Base-by-base conservation (phyloP, 2,113 vertebrate genomes). In the Podocnemis expansa region DNA sequence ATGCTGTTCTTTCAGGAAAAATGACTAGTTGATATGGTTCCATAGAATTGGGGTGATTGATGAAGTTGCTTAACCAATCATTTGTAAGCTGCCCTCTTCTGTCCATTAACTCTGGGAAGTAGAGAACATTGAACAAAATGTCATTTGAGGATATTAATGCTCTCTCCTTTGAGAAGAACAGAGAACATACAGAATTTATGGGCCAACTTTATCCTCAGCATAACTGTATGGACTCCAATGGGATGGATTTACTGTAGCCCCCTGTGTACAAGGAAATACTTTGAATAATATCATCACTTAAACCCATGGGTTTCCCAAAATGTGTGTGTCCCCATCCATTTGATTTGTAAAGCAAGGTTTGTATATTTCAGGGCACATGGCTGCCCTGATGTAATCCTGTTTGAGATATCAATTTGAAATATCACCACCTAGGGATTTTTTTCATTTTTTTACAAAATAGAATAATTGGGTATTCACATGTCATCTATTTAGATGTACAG, bases 311-410 rank as follows among this genome's bases (percentile, higher is more conserved):
- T 2, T n/a, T 27, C 75, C 25, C 38, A 1, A 4, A 94, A 83
- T 1, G 1, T 86, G 29, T 0, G 1, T 22, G 3, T 2, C 47
- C 24, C 16, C 51, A 38, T n/a, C 1, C 0, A 2, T 79, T 76
- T 56, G 47, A 43, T 51, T 43, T 6, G 1, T 14, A 73, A 84
- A 73, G 49, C 0, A 1, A 34, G 2, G 1, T 70, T 60, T 43
- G 14, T 63, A 13, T 16, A 2, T 45, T 38, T 31, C 52, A 6
- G 1, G 6, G 9, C n/a, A 45, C 3, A 0, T 27, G 3, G 54
- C 47, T 12, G 31, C 41, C n/a, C 31, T 16, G 13, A 56, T n/a
- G 54, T 56, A 38, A 45, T 17, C 67, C n/a, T 0, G 1, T 14
- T 90, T 43, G 63, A 1, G 8, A 45, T 0, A 1, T 5, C 60